Conservation (phyloP, 1,140 invertebrate species). For the Diorhabda elongata region DNA sequence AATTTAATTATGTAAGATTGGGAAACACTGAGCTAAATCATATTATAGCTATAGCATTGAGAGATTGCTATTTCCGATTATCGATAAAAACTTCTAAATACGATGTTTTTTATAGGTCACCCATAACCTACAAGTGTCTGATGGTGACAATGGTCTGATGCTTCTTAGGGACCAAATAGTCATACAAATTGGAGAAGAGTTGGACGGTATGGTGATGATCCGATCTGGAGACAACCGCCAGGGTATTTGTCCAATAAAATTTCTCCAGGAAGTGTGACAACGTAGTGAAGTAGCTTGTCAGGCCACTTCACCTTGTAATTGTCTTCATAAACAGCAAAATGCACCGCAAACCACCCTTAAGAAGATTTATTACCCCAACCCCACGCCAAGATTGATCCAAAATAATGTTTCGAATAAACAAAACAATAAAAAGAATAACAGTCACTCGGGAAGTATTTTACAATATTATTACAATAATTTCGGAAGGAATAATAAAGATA, state of each 20-base stretch:
- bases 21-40: too few species aligned
- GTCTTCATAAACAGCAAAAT: constrained; percentile 38
- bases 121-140: constrained; percentile 63
- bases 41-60: too few species aligned
- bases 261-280: constrained; percentile 62
- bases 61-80: too few species aligned
- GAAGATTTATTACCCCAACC: constrained; percentile 45
- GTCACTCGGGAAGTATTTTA: constrained; percentile 32
- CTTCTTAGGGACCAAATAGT: constrained; percentile 68
- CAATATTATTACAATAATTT: constrained; percentile 50
- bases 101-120: constrained; percentile 47
- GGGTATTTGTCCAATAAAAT: constrained; percentile 77
- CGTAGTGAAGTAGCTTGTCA: constrained; percentile 41
- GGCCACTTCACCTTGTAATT: constrained; percentile 40
- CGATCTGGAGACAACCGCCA: constrained; percentile 82
- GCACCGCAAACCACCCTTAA: constrained; percentile 32
- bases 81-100: too few species aligned
- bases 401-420: constrained; percentile 35
- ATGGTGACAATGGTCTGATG: constrained; percentile 59
- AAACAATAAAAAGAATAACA: constrained; percentile 32
- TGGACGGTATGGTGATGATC: constrained; percentile 89
- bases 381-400: constrained; percentile 47
- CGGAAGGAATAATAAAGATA: constrained; percentile 45
- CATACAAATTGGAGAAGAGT: constrained; percentile 82
- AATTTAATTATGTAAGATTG: too few species aligned